Percentiles rank a stretch among this genome's conserved stretches.
phyloP scores from a whole-genome alignment of 2,113 vertebrate species.

The Blennius ocellaris region DNA sequence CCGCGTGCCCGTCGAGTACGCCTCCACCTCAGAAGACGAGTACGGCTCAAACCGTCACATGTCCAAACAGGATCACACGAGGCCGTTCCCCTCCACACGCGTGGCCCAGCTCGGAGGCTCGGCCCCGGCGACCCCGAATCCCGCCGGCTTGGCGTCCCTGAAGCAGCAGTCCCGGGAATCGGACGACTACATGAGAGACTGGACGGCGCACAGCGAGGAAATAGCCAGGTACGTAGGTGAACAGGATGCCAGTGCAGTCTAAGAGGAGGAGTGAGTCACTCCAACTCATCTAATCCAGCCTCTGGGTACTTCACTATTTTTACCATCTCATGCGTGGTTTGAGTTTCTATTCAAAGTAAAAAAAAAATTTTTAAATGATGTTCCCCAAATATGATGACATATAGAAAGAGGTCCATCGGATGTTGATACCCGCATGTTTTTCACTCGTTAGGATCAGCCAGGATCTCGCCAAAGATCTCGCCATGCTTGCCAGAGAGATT shows the following conservation, averaged over 20 bases:
- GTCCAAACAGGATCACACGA: constrained; percentile 89
- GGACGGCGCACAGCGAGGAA: constrained; percentile 98
- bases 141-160: constrained; percentile 79
- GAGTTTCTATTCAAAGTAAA: no score
- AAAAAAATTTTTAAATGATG: no score
- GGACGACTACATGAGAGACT: constrained; percentile 97
- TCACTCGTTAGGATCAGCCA: constrained; percentile 91
- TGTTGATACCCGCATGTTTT: constrained; percentile 11
- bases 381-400: background rate
- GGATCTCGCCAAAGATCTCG: constrained; percentile 91
- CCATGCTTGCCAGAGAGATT: constrained; percentile 97
- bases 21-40: constrained; percentile 98
- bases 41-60: constrained; percentile 96
- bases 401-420: background rate
- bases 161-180: constrained; percentile 93
- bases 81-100: constrained; percentile 89
- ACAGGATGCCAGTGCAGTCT: background rate
- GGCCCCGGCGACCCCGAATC: constrained; percentile 79
- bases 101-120: constrained; percentile 88
- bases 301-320: background rate
- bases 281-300: background rate
- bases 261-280: constrained; percentile 7
- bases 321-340: background rate
- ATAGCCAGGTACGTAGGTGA: constrained; percentile 88
- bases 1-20: constrained; percentile 94